These are phyloP conservation scores for Zoanthus sansibaricus DNA, from an alignment of 92 coral and sea anemone genomes.

Conservation along the genomic window DNA sequence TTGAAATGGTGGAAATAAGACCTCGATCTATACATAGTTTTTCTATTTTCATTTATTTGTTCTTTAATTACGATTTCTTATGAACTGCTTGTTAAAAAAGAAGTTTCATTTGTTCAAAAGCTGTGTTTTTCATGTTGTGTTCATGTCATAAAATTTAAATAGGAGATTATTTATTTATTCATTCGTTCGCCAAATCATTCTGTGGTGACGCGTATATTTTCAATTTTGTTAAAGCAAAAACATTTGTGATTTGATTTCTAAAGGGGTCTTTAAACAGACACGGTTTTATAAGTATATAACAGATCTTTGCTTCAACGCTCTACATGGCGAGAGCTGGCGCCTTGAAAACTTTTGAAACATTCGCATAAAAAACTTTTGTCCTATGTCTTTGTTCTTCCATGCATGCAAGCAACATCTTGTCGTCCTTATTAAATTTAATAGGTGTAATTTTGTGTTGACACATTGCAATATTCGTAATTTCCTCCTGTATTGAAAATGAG, in stretches of 20 bases:
- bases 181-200: neutral
- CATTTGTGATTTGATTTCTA: neutral
- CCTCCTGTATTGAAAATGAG: constrained; percentile 16
- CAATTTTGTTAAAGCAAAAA: constrained; percentile 1
- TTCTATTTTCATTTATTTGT: too few species aligned
- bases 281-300: neutral
- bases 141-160: constrained; percentile 25
- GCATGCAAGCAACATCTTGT: constrained; percentile 13
- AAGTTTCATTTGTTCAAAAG: too few species aligned
- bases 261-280: neutral
- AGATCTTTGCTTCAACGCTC: neutral
- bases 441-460: constrained; percentile 34
- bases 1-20: too few species aligned
- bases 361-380: neutral
- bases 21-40: too few species aligned
- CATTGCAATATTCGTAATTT: constrained; percentile 39
- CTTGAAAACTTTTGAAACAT: neutral
- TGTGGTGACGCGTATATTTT: neutral
- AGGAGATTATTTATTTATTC: constrained; percentile 21
- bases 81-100: too few species aligned
- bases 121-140: neutral
- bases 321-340: neutral
- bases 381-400: neutral
- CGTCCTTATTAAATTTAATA: constrained; percentile 30
- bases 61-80: too few species aligned